Conservation (phyloP, 2,797 vertebrate species). For the Hydrocynus forskahlii region DNA sequence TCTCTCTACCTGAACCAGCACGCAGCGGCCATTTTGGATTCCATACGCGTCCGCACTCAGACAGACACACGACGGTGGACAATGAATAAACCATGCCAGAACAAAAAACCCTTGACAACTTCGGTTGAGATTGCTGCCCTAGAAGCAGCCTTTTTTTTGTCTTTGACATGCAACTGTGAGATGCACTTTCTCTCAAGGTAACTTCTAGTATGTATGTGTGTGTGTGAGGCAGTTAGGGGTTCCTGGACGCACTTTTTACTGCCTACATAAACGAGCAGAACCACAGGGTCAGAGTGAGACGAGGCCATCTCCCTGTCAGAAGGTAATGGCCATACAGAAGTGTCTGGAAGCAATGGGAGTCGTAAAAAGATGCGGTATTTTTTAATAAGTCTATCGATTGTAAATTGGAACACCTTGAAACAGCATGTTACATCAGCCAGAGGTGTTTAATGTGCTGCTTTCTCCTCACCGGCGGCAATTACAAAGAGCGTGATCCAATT, state of each 20-base stretch:
- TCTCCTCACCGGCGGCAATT: constrained; percentile 53
- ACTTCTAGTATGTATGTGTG: constrained; percentile 49
- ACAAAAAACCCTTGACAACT: constrained; percentile 48
- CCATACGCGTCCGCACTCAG: constrained; percentile 40
- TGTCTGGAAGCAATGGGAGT: constrained; percentile 52
- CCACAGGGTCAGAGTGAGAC: constrained; percentile 59
- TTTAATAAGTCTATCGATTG: constrained; percentile 70
- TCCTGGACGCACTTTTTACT: constrained; percentile 60
- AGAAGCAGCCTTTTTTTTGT: constrained; percentile 44
- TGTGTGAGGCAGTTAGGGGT: constrained; percentile 40
- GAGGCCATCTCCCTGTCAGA: constrained; percentile 54
- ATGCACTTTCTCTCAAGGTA: constrained; percentile 62
- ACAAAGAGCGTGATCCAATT: constrained; percentile 66
- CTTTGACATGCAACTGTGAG: constrained; percentile 31
- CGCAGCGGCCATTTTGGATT: constrained; percentile 44
- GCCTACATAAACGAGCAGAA: constrained; percentile 61
- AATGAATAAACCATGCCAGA: constrained; percentile 44
- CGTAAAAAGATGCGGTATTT: constrained; percentile 62
- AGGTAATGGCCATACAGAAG: constrained; percentile 53
- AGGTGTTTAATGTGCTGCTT: constrained; percentile 53
- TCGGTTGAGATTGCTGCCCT: constrained; percentile 10
- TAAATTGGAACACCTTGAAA: constrained; percentile 67
- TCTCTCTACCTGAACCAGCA: constrained; percentile 48
- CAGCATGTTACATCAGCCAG: constrained; percentile 51
- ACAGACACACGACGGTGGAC: constrained; percentile 26